phyloP scores from a whole-genome alignment of 2,113 vertebrate species.

The Corvus cornix region DNA sequence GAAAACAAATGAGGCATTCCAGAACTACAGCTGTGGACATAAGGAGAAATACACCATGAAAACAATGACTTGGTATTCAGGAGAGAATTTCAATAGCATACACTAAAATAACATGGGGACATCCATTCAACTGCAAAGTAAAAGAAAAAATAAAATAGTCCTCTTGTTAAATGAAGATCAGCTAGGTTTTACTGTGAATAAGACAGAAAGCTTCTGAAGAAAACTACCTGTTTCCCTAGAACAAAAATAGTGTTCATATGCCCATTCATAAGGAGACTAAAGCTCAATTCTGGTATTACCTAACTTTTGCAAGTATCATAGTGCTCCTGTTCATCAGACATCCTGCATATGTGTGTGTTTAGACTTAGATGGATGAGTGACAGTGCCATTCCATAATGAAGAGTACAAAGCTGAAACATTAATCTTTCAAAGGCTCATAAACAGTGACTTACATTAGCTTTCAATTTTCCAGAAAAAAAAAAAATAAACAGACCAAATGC shows the following conservation, averaged over 20 bases:
- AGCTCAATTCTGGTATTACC: background rate
- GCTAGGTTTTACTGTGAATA: background rate
- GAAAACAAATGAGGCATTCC: background rate
- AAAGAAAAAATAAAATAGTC: background rate
- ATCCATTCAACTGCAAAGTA: background rate
- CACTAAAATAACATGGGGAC: background rate
- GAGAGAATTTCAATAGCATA: background rate
- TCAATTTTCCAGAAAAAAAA: background rate
- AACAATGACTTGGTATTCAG: background rate
- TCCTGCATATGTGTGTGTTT: background rate
- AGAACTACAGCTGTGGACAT: background rate
- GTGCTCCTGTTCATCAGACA: background rate
- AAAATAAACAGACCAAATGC: background rate
- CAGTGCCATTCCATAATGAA: background rate
- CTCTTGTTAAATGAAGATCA: background rate
- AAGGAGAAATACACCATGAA: background rate
- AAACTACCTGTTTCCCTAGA: background rate
- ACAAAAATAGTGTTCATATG: background rate
- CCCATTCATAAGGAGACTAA: background rate
- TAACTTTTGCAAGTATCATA: background rate
- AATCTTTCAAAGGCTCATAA: background rate
- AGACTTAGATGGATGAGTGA: background rate
- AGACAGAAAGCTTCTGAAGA: background rate
- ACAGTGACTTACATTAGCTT: background rate
- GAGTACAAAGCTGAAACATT: background rate